Percentiles rank a stretch among this genome's conserved stretches.
Conservation (phyloP, 2,888 invertebrate genomes). For the Pachydiplax longipennis region DNA sequence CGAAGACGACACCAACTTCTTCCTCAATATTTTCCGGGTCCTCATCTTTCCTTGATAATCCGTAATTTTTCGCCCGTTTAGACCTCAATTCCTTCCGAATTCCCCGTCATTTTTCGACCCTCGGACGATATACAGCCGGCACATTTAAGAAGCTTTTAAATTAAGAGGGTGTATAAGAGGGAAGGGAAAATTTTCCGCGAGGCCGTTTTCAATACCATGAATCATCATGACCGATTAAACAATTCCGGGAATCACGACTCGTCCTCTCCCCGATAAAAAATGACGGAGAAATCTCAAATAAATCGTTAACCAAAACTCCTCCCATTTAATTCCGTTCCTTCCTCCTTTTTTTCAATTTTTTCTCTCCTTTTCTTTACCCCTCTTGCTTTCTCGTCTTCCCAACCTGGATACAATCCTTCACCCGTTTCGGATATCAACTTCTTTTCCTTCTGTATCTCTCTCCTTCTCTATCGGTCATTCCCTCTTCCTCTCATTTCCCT, state of each 20-base stretch:
- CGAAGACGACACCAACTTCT: not conserved
- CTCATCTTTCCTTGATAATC: not conserved
- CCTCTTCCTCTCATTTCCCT: not conserved
- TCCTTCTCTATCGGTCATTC: not conserved
- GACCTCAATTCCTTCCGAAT: not conserved
- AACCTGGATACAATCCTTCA: not conserved
- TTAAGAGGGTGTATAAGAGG: not conserved
- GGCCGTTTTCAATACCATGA: constrained; percentile 22
- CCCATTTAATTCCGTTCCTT: not conserved
- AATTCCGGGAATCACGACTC: constrained; percentile 11
- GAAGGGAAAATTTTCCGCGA: not conserved
- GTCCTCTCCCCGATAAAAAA: not conserved
- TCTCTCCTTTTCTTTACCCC: not conserved
- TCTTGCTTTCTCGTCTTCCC: not conserved
- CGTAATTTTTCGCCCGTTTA: not conserved
- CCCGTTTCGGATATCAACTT: not conserved
- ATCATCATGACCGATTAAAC: constrained; percentile 43
- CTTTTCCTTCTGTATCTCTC: not conserved
- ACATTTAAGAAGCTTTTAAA: constrained; percentile 20
- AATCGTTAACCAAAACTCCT: not conserved
- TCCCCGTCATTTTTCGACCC: not conserved
- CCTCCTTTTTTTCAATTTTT: not conserved
- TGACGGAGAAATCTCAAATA: not conserved
- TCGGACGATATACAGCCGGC: not conserved
- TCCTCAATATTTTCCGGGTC: not conserved